These are phyloP conservation scores for Argynnis bischoffii DNA, from an alignment of 2,888 invertebrate species.

Conservation along the genomic window DNA sequence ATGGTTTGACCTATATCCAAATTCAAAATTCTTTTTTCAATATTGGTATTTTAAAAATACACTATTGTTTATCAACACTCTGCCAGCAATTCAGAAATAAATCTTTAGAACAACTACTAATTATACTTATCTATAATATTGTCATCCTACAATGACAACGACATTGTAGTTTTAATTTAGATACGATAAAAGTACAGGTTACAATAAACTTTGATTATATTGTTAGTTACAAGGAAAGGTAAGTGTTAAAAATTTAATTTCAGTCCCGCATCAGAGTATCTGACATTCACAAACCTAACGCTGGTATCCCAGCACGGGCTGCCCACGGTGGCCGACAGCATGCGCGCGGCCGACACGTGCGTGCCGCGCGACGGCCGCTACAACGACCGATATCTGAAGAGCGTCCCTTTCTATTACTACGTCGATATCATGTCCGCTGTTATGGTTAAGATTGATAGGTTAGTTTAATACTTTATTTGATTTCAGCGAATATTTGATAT, in stretches of 20 bases:
- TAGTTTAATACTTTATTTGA: background rate
- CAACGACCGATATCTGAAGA: slow-evolving; percentile 78
- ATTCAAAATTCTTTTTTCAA: too few relatives aligned
- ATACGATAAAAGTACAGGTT: too few relatives aligned
- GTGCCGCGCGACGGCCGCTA: slow-evolving; percentile 80
- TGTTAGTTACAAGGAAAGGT: background rate
- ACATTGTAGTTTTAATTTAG: too few relatives aligned
- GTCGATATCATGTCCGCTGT: slow-evolving; percentile 85
- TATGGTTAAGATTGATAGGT: slow-evolving; percentile 83
- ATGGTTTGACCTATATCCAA: too few relatives aligned
- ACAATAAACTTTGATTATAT: too few relatives aligned
- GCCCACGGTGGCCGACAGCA: slow-evolving; percentile 68
- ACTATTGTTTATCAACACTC: background rate
- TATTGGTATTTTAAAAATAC: background rate
- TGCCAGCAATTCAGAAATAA: too few relatives aligned
- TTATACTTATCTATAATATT: too few relatives aligned
- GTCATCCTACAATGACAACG: too few relatives aligned
- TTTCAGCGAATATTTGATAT: background rate
- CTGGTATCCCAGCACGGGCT: slow-evolving; percentile 86
- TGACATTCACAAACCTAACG: slow-evolving; percentile 86
- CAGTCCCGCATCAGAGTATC: slow-evolving; percentile 70
- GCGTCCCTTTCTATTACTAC: slow-evolving; percentile 83
- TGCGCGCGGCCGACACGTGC: slow-evolving; percentile 70
- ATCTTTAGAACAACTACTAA: too few relatives aligned
- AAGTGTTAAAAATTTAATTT: slow-evolving; percentile 13